Base-by-base conservation (phyloP, 2,888 invertebrate species). In the Watsonalla binaria region DNA sequence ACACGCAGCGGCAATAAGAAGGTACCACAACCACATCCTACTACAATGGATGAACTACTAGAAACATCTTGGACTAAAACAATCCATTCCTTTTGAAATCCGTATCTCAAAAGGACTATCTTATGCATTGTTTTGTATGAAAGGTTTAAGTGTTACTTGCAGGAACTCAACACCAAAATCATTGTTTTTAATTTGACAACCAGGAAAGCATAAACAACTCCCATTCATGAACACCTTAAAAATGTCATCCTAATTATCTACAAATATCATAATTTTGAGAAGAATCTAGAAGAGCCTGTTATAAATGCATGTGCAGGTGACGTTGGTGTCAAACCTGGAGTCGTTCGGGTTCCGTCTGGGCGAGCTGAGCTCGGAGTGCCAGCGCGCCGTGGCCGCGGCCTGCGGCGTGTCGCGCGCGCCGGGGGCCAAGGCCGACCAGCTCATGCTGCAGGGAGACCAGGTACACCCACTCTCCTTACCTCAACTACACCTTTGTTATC, bases 371-470 rank as follows among this genome's bases (percentile, higher is more conserved):
- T 95, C 95, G 75, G 93, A 93, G 65, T 96, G 97, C 72, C 97
- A 98, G 85, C 93, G 93, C 57, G 96, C 94, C 11, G 96, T 95
- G 51, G 98, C 98, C 0, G 97, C 98, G 13, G 95, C 97, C 70
- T 96, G 97, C 56, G 95, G 95, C 39, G 94, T 97, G 52, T 94
- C 94, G 47, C 93, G 94, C 60, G 80, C 94, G 14, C 94, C 96
- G 5, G 95, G 94, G 53, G 94, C 95, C 71, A 93, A 93, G 68
- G 88, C 85, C 47, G 94, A 94, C 66, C 96, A 96, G 82, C 93
- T 98, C 39, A 92, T 97, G 80, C 93, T 98, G 58, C 98, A 98
- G 87, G 98, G 98, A 7, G 98, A 98, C 85, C 98, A 98, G 92
- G 93, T 97, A 49, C 46, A 39, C 15, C 6, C 11, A 35, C 33